A percentile compares a stretch with the other conserved stretches of the same genome.
These are phyloP conservation scores for Drosophila varians DNA, from an alignment of 1,140 invertebrate species.

Conservation along the genomic window DNA sequence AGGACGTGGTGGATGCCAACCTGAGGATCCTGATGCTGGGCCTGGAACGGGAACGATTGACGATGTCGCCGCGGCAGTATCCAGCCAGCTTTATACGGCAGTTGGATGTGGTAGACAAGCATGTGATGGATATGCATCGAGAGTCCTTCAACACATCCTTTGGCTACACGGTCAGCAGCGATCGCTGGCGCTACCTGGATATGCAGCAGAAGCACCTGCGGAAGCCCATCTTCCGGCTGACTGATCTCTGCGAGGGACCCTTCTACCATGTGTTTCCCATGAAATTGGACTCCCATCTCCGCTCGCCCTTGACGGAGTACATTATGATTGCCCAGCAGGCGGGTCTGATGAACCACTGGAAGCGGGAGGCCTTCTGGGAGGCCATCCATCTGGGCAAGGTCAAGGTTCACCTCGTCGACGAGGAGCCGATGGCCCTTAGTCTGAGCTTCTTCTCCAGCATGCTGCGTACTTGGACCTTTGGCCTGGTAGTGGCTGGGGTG, in stretches of 20 bases:
- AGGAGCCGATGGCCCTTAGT: slow-evolving; percentile 47
- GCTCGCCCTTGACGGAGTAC: slow-evolving; percentile 49
- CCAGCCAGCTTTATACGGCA: slow-evolving; percentile 46
- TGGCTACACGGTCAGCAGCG: slow-evolving; percentile 67
- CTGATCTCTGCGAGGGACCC: slow-evolving; percentile 67
- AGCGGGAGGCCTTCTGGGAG: slow-evolving; percentile 59
- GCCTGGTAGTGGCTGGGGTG: slow-evolving; percentile 53
- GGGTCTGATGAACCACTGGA: slow-evolving; percentile 61
- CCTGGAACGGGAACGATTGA: slow-evolving; percentile 54
- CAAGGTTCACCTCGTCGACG: slow-evolving; percentile 36
- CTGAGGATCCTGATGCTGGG: slow-evolving; percentile 55
- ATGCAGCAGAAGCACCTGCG: slow-evolving; percentile 61
- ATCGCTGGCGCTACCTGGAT: slow-evolving; percentile 64
- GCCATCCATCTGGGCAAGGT: slow-evolving; percentile 46
- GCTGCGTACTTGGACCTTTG: slow-evolving; percentile 62
- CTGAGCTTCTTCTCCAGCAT: slow-evolving; percentile 57
- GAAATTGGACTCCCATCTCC: slow-evolving; percentile 65
- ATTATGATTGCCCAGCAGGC: slow-evolving; percentile 65
- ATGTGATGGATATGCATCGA: slow-evolving; percentile 39
- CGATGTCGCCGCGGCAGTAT: slow-evolving; percentile 5
- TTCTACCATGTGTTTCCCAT: slow-evolving; percentile 75
- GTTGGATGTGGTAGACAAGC: slow-evolving; percentile 40
- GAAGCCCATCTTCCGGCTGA: slow-evolving; percentile 58
- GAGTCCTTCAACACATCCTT: slow-evolving; percentile 52
- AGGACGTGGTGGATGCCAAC: slow-evolving; percentile 64